A percentile compares a stretch with the other conserved stretches of the same genome.
Evolutionary conservation across 2,888 invertebrate species (phyloP).

Genomic region (Stenichneumon culpator): DNA sequence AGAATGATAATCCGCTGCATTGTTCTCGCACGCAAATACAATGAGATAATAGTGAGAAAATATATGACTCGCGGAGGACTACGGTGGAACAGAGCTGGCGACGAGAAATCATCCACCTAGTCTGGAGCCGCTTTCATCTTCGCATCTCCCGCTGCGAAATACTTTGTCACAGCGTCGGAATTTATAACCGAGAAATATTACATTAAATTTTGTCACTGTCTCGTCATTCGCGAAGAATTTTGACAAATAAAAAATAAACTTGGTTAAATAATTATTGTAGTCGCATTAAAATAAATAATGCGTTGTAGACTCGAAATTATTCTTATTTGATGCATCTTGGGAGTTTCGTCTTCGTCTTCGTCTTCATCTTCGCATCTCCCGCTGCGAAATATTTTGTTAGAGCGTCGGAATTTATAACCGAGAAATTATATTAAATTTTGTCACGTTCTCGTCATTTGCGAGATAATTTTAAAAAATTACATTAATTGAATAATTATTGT

Average conservation of each 20-base stretch:
- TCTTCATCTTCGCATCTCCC: conserved; percentile 45
- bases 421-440: too few relatives aligned
- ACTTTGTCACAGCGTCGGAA: background rate
- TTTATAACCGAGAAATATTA: too few relatives aligned
- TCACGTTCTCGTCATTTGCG: background rate
- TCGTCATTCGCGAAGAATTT: background rate
- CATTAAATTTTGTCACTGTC: background rate
- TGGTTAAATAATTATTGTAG: background rate
- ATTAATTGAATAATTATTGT: background rate
- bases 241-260: background rate
- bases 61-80: conserved; percentile 27
- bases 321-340: background rate
- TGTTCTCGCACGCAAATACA: conserved; percentile 61
- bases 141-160: conserved; percentile 1
- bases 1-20: conserved; percentile 24
- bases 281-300: background rate
- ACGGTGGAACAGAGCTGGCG: background rate
- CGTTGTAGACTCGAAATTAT: background rate
- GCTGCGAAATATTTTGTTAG: background rate
- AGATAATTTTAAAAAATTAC: background rate
- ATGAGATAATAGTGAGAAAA: conserved; percentile 68
- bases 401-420: background rate
- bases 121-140: conserved; percentile 61
- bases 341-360: conserved; percentile 25
- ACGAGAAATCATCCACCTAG: conserved; percentile 42